These are phyloP conservation scores for Drosophila sturtevanti DNA, from an alignment of 1,140 invertebrate species.

Conservation along the genomic window DNA sequence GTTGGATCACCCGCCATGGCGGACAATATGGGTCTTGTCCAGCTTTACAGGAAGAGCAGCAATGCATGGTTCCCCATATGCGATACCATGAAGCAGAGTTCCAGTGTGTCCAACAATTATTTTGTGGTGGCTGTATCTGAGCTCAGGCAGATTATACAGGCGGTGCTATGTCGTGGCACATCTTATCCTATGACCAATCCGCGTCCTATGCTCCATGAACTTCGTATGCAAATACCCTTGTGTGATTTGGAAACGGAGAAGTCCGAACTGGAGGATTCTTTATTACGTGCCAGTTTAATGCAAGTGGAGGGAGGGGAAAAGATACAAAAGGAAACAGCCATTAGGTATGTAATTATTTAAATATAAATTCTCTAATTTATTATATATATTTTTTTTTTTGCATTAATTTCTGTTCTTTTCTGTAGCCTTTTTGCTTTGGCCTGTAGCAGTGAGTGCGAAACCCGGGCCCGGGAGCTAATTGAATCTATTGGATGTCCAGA, in stretches of 20 bases:
- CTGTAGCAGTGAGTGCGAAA: conserved; percentile 92
- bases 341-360: conserved; percentile 76
- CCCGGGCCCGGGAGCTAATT: conserved; percentile 93
- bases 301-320: conserved; percentile 84
- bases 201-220: conserved; percentile 90
- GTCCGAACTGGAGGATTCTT: conserved; percentile 49
- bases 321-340: conserved; percentile 88
- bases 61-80: conserved; percentile 91
- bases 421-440: conserved; percentile 92
- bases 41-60: conserved; percentile 86
- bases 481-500: conserved; percentile 90
- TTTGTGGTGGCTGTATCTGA: conserved; percentile 92
- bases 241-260: conserved; percentile 93
- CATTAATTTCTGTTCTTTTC: neutral
- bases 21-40: conserved; percentile 88
- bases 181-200: conserved; percentile 94
- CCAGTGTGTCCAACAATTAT: conserved; percentile 90
- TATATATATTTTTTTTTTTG: too few species aligned
- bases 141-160: conserved; percentile 88
- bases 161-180: conserved; percentile 93
- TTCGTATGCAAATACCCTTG: conserved; percentile 89
- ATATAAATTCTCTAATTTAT: too few species aligned
- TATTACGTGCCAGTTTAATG: conserved; percentile 87
- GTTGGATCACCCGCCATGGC: conserved; percentile 88
- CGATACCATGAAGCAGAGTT: conserved; percentile 86